These are phyloP conservation scores for Sinosuthora webbiana DNA, from an alignment of 2,113 vertebrate genomes.

Conservation along the genomic window DNA sequence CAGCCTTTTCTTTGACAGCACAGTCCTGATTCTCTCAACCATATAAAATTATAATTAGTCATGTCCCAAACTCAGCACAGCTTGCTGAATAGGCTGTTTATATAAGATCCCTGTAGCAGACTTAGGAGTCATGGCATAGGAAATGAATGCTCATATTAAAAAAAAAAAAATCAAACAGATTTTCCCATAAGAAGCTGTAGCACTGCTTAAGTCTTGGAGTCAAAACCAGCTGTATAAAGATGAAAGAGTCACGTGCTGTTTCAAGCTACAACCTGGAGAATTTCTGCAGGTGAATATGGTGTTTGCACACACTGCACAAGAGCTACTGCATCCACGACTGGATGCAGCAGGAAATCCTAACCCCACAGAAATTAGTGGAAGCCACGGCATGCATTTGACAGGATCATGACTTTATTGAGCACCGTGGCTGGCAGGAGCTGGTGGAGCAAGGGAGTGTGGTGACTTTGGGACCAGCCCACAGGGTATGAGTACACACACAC, in stretches of 20 bases:
- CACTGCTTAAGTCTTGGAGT: neutral
- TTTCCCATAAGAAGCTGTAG: neutral
- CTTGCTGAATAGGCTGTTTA: slow-evolving; percentile 23
- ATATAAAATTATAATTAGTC: slow-evolving; percentile 38
- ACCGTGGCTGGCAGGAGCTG: neutral
- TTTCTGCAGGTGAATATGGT: neutral
- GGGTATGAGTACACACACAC: neutral
- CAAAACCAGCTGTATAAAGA: neutral
- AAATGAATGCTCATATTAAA: neutral
- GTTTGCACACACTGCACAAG: neutral
- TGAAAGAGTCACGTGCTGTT: neutral
- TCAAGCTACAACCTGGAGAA: neutral
- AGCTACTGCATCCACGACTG: neutral
- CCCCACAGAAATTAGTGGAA: neutral
- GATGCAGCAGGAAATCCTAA: neutral
- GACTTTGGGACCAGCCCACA: neutral
- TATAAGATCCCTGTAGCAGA: neutral
- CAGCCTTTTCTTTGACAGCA: neutral
- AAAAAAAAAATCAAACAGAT: neutral
- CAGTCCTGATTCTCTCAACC: slow-evolving; percentile 1
- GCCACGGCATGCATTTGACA: neutral
- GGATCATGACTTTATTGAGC: neutral
- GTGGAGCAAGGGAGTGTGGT: neutral
- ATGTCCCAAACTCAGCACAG: neutral
- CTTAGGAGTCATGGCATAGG: neutral